A percentile compares a stretch with the other conserved stretches of the same genome.
Conservation (phyloP, 2,113 vertebrate species). For the Ranitomeya imitator region DNA sequence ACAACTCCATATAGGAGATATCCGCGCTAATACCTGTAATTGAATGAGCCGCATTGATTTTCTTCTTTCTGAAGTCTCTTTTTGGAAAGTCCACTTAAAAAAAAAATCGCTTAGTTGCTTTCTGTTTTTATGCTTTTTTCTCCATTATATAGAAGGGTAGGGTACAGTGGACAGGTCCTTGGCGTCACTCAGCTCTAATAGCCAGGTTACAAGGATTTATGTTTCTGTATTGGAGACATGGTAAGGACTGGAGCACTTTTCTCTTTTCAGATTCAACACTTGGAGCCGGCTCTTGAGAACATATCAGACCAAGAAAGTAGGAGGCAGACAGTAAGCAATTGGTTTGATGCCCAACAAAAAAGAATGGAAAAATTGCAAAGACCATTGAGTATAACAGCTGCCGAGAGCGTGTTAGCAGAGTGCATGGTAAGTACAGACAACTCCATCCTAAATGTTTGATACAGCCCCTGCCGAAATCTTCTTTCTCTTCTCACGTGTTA, state of each 20-base stretch:
- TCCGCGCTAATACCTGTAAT: not conserved
- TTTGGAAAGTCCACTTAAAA: not conserved
- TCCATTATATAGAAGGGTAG: not conserved
- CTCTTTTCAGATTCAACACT: constrained; percentile 74
- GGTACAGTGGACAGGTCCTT: not conserved
- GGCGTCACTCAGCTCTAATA: not conserved
- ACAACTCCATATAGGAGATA: not conserved
- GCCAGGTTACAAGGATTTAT: not conserved
- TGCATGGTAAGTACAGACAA: constrained; percentile 75
- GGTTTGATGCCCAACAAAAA: constrained; percentile 77
- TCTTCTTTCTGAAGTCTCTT: not conserved
- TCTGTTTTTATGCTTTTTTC: too few relatives aligned
- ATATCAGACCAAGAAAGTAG: constrained; percentile 74
- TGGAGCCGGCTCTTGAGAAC: constrained; percentile 75
- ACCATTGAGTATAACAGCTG: constrained; percentile 70
- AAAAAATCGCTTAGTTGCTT: too few relatives aligned
- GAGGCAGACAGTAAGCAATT: constrained; percentile 73
- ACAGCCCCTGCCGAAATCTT: not conserved
- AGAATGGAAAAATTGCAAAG: constrained; percentile 71
- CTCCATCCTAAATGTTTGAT: not conserved
- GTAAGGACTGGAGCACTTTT: not conserved
- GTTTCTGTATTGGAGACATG: not conserved
- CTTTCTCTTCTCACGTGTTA: not conserved
- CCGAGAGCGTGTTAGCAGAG: constrained; percentile 69
- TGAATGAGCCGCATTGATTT: not conserved